These are phyloP conservation scores for Luehdorfia chinensis DNA, from an alignment of 1,140 invertebrate genomes.

Conservation along the genomic window DNA sequence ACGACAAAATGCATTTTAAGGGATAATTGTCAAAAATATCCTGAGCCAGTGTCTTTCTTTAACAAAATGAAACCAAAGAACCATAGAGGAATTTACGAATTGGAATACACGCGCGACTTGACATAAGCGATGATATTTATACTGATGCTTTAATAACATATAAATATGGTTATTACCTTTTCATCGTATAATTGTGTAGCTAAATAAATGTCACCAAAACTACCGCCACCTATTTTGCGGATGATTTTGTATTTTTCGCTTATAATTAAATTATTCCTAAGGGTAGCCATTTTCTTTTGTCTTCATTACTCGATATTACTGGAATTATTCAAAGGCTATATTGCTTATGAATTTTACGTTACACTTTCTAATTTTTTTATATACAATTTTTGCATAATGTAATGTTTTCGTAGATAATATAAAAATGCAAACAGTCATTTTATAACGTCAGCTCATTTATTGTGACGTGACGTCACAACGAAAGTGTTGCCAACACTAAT, in stretches of 20 bases:
- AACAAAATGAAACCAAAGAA: too few relatives aligned
- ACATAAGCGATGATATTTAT: too few relatives aligned
- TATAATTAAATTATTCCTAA: slow-evolving; percentile 85
- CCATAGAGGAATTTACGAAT: too few relatives aligned
- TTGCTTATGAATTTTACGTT: slow-evolving; percentile 45
- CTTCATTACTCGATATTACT: slow-evolving; percentile 63
- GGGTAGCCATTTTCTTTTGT: slow-evolving; percentile 72
- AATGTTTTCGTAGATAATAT: slow-evolving; percentile 48
- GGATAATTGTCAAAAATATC: too few relatives aligned
- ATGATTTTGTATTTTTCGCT: slow-evolving; percentile 96
- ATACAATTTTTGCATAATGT: slow-evolving; percentile 49
- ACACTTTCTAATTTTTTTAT: slow-evolving; percentile 49
- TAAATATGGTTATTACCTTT: slow-evolving; percentile 25
- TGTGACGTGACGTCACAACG: slow-evolving; percentile 45
- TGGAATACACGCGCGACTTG: too few relatives aligned
- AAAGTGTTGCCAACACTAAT: slow-evolving; percentile 31
- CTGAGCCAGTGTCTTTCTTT: too few relatives aligned
- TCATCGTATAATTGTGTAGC: slow-evolving; percentile 97
- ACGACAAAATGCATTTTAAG: too few relatives aligned
- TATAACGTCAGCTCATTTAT: slow-evolving; percentile 59
- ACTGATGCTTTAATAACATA: too few relatives aligned
- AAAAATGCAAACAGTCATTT: slow-evolving; percentile 57
- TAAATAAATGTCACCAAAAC: slow-evolving; percentile 99
- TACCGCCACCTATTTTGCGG: slow-evolving; percentile 98
- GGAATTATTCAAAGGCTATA: slow-evolving; percentile 54